Conservation (phyloP, 2,797 vertebrate genomes). For the Tokudaia muenninki region DNA sequence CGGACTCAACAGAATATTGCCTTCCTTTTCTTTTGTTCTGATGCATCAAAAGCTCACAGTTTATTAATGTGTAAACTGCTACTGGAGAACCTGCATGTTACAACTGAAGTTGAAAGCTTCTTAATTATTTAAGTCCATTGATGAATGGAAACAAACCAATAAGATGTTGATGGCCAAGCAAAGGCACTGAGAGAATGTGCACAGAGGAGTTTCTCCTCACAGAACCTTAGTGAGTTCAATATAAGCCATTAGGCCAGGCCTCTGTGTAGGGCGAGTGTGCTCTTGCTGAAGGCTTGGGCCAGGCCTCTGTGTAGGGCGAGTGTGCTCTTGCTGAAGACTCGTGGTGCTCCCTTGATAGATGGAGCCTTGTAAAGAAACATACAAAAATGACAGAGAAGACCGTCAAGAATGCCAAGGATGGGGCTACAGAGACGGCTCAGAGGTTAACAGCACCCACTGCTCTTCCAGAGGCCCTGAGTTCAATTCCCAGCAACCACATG, state of each 20-base stretch:
- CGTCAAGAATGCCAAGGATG: neutral
- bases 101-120: slow-evolving; percentile 47
- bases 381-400: neutral
- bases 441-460: neutral
- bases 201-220: neutral
- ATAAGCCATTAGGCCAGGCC: slow-evolving; percentile 3
- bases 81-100: slow-evolving; percentile 47
- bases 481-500: neutral
- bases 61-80: slow-evolving; percentile 68
- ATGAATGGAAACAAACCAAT: slow-evolving; percentile 57
- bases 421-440: neutral
- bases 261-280: neutral
- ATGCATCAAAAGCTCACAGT: slow-evolving; percentile 50
- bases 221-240: slow-evolving; percentile 23
- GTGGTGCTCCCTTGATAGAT: neutral
- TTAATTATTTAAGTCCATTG: slow-evolving; percentile 70
- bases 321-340: slow-evolving; percentile 22
- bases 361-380: neutral
- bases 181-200: neutral
- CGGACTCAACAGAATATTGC: neutral
- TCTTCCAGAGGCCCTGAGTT: neutral
- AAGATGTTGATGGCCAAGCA: slow-evolving; percentile 48
- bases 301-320: neutral
- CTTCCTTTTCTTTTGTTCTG: slow-evolving; percentile 63
- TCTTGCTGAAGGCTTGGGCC: slow-evolving; percentile 44